Evolutionary conservation across 2,797 vertebrate species (phyloP).

Genomic region (Microctenopoma lineatum): DNA sequence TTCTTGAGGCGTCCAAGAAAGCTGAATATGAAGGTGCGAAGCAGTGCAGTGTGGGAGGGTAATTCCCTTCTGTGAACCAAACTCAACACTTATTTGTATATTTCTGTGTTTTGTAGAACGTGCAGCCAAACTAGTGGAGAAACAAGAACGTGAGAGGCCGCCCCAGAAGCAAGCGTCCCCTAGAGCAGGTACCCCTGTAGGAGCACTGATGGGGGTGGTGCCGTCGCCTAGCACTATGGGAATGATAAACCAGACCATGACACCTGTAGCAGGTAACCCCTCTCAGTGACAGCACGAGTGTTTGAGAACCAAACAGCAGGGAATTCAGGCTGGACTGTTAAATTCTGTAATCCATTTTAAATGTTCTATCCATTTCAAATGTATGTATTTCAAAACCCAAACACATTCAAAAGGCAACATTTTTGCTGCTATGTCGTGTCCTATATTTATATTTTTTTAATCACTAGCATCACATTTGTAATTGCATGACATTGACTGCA

Average conservation of each 20-base stretch:
- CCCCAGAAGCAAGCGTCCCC: constrained; percentile 94
- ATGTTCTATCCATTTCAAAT: constrained; percentile 44
- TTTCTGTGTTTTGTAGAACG: constrained; percentile 86
- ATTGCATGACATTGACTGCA: constrained; percentile 76
- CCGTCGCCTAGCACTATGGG: constrained; percentile 98
- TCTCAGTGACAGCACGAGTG: constrained; percentile 79
- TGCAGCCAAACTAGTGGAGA: constrained; percentile 99
- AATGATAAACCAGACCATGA: constrained; percentile 99
- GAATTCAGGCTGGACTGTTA: constrained; percentile 70
- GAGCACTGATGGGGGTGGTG: constrained; percentile 98
- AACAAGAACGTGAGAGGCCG: constrained; percentile 97
- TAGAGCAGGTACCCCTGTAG: constrained; percentile 98
- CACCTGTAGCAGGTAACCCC: constrained; percentile 97
- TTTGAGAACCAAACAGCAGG: constrained; percentile 77
- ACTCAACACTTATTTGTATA: constrained; percentile 4
- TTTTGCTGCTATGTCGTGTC: constrained; percentile 51
- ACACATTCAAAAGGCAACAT: constrained; percentile 34
- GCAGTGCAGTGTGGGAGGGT: background rate
- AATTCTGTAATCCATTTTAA: constrained; percentile 35
- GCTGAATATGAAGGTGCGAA: constrained; percentile 97
- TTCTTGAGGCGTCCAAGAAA: constrained; percentile 94
- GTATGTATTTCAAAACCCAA: constrained; percentile 19
- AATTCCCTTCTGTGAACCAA: background rate
- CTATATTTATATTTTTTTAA: constrained; percentile 32
- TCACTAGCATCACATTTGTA: constrained; percentile 37